Base-by-base conservation (phyloP, 2,888 invertebrate genomes). In the Ectropis crepuscularia region DNA sequence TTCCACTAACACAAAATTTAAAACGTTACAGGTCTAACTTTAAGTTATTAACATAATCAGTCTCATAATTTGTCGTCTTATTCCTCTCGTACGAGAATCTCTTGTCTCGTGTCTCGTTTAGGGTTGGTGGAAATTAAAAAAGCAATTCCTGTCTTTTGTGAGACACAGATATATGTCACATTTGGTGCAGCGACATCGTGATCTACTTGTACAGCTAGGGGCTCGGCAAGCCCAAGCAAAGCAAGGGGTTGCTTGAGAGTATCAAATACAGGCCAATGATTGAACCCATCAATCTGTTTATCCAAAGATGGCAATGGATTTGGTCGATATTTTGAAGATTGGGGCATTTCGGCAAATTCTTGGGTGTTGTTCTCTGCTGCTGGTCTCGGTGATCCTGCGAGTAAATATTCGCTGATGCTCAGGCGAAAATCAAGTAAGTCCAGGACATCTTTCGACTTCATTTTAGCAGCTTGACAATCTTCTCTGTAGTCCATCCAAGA, bases 131-230 rank as follows among this genome's bases (percentile, higher is more conserved):
- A 39, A 39, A 8, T 39, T 6, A 2, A 39, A 8, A 39, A 39
- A 39, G 39, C 39, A 39, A 39, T 39, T 39, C 9, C 6, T 37
- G 37, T 12, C 53, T 55, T 61, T 9, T 38, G 39, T 65, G 37
- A 63, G 51, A 42, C 69, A 69, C 16, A 69, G 41, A 49, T 69
- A 69, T 61, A 69, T 61, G 54, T 67, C 61, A 43, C 65, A 63
- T 53, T 70, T 65, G 43, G 67, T 48, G 48, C 69, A 67, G 46
- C 67, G 60, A 65, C 62, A 65, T 46, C 63, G 50, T 58, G 53
- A 60, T 38, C 69, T 59, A 51, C 65, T 50, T 9, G 39, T 39
- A 5, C 39, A 39, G 39, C 9, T 39, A 8, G 9, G 9, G 4
- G 39, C 39, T 39, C 39, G 39, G 39, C 39, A 39, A 39, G 39